phyloP scores from a whole-genome alignment of 1,140 invertebrate species.

The Drosophila oshimai region DNA sequence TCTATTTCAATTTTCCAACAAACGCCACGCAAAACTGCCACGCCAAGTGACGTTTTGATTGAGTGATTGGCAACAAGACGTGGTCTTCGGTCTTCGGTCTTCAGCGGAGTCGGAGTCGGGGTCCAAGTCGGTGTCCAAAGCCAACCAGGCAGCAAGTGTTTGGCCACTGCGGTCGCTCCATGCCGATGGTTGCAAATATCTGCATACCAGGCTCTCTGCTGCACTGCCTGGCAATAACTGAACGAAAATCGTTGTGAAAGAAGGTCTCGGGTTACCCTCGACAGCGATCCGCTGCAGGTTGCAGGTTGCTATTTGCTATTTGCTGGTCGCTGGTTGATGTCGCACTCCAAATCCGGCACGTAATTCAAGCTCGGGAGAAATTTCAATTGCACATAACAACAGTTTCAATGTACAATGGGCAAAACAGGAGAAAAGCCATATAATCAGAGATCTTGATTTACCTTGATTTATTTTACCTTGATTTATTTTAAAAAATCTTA shows the following conservation, averaged over 20 bases:
- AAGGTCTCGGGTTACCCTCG: constrained; percentile 69
- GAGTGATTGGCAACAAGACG: constrained; percentile 82
- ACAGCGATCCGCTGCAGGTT: constrained; percentile 13
- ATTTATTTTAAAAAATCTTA: too few relatives aligned
- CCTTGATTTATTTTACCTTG: too few relatives aligned
- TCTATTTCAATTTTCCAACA: constrained; percentile 82
- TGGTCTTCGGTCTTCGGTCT: constrained; percentile 19
- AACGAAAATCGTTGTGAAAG: constrained; percentile 80
- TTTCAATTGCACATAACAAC: constrained; percentile 55
- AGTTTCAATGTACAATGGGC: not conserved
- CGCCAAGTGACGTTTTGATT: constrained; percentile 82
- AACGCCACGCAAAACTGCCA: constrained; percentile 79
- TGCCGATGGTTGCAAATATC: constrained; percentile 69
- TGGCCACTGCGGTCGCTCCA: constrained; percentile 66
- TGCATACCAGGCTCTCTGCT: constrained; percentile 57
- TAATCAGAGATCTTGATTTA: too few relatives aligned
- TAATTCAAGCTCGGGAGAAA: constrained; percentile 72
- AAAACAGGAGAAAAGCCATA: too few relatives aligned
- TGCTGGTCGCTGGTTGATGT: constrained; percentile 32
- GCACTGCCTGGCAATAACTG: constrained; percentile 53
- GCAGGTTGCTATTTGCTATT: not conserved
- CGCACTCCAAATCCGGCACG: constrained; percentile 69
- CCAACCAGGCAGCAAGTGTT: constrained; percentile 78
- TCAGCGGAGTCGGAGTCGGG: not conserved
- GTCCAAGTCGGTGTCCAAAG: constrained; percentile 59